Conservation (phyloP, 1,140 invertebrate species). For the Drosophila erecta region DNA sequence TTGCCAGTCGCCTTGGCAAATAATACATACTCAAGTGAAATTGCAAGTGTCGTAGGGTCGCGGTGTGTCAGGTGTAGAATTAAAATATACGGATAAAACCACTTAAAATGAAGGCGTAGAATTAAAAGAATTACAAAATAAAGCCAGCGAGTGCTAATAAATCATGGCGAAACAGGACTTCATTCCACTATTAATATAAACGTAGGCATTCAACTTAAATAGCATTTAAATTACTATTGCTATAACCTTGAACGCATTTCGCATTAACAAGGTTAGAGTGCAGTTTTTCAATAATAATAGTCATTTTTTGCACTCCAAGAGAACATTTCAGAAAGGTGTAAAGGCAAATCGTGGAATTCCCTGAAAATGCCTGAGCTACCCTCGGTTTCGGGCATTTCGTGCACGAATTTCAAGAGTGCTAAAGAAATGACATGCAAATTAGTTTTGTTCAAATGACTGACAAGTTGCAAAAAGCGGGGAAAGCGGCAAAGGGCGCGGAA, state of each 20-base stretch:
- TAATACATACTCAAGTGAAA: conserved; percentile 48
- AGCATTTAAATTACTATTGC: too few species aligned
- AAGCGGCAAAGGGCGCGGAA: conserved; percentile 4
- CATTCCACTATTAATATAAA: too few species aligned
- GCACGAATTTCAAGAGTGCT: conserved; percentile 78
- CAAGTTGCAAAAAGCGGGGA: conserved; percentile 70
- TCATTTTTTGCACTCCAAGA: too few species aligned
- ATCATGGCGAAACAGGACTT: too few species aligned
- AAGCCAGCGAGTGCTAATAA: too few species aligned
- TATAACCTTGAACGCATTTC: too few species aligned
- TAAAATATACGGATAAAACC: too few species aligned
- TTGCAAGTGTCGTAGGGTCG: conserved; percentile 5
- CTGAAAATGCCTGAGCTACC: conserved; percentile 5
- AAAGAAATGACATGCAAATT: conserved; percentile 84
- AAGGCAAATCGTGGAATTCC: too few species aligned
- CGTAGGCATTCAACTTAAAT: too few species aligned
- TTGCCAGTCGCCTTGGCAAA: conserved; percentile 24
- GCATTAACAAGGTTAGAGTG: too few species aligned
- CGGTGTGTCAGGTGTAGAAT: conserved; percentile 3
- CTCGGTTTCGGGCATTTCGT: conserved; percentile 53
- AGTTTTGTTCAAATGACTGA: conserved; percentile 84
- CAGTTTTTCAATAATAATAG: too few species aligned
- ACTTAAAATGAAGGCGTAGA: background rate
- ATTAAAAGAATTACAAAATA: background rate
- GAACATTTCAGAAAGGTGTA: too few species aligned